phyloP scores from a whole-genome alignment of 2,797 vertebrate genomes.

The Falco biarmicus region DNA sequence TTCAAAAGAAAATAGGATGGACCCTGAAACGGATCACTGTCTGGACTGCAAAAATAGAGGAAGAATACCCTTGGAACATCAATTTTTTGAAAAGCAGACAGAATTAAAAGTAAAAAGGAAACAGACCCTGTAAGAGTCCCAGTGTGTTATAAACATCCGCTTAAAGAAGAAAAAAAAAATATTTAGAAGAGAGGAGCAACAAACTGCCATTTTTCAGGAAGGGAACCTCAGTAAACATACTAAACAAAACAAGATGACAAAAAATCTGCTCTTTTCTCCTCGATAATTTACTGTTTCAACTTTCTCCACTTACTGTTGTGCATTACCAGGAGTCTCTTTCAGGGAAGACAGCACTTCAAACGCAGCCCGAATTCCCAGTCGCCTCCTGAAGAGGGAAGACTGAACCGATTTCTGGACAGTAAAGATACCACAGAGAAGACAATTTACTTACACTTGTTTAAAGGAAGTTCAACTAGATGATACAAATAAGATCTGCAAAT shows the following conservation, averaged over 20 bases:
- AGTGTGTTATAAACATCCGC: background rate
- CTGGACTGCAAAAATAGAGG: background rate
- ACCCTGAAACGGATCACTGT: background rate
- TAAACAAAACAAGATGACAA: background rate
- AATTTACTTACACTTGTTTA: background rate
- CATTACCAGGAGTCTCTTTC: background rate
- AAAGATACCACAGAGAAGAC: constrained; percentile 19
- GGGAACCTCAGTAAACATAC: background rate
- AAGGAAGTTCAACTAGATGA: background rate
- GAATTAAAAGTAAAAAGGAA: background rate
- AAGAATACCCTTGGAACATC: no score
- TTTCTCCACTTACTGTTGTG: constrained; percentile 60
- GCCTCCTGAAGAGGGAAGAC: constrained; percentile 89
- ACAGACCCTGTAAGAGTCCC: background rate
- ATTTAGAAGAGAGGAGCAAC: background rate
- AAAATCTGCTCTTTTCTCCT: background rate
- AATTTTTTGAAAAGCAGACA: background rate
- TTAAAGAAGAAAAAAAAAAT: background rate
- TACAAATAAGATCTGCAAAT: background rate
- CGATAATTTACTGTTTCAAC: background rate
- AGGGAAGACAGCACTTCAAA: constrained; percentile 87
- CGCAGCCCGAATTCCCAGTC: constrained; percentile 90
- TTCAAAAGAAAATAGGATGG: constrained; percentile 22
- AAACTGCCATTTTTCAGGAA: background rate
- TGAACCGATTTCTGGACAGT: constrained; percentile 89